Percentiles rank a stretch among this genome's conserved stretches.
These are phyloP conservation scores for Eleutherodactylus coqui DNA, from an alignment of 2,797 vertebrate genomes.

Conservation along the genomic window DNA sequence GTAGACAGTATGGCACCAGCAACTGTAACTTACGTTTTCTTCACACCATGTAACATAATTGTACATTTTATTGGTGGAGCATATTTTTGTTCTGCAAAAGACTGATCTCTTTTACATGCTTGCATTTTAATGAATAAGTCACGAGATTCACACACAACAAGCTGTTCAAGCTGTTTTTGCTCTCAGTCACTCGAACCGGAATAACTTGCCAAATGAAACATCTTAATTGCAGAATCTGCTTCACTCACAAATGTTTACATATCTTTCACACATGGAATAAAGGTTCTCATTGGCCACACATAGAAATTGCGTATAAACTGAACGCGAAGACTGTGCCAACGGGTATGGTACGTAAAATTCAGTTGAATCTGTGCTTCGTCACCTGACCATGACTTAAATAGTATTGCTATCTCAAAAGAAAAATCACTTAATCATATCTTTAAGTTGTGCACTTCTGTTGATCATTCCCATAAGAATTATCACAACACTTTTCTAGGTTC, in stretches of 20 bases:
- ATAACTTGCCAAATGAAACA: conserved; percentile 42
- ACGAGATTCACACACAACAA: conserved; percentile 42
- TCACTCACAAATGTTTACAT: conserved; percentile 39
- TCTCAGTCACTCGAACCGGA: conserved; percentile 41
- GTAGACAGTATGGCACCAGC: neutral
- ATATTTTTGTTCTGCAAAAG: conserved; percentile 47
- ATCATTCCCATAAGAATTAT: too few species aligned
- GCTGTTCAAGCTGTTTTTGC: conserved; percentile 60
- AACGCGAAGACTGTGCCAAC: neutral
- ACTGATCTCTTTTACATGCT: conserved; percentile 41
- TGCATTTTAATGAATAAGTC: conserved; percentile 60
- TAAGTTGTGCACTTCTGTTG: neutral
- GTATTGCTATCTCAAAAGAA: neutral
- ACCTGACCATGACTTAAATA: neutral
- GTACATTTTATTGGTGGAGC: conserved; percentile 21
- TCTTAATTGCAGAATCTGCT: conserved; percentile 13
- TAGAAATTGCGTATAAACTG: neutral
- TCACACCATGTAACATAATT: neutral
- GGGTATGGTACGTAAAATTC: neutral
- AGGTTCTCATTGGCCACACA: neutral
- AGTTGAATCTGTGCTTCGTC: neutral
- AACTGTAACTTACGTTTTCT: conserved; percentile 4
- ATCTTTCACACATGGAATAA: neutral
- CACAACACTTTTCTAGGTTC: too few species aligned
- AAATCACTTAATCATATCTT: too few species aligned